Evolutionary conservation across 2,797 vertebrate species (phyloP).

Genomic region (Bradypodion pumilum): DNA sequence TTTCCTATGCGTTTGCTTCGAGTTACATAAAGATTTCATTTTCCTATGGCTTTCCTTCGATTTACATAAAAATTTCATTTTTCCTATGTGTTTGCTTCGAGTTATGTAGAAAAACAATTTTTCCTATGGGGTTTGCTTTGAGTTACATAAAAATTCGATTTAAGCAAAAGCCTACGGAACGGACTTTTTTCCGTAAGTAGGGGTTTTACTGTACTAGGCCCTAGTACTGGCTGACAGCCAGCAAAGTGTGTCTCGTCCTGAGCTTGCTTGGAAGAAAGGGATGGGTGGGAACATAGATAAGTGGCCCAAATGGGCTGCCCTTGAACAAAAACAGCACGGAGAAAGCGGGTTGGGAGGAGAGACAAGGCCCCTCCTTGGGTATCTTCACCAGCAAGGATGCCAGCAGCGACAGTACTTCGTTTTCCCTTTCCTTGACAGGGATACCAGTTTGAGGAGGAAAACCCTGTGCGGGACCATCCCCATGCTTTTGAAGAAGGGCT

Average conservation of each 20-base stretch:
- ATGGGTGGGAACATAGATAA: background rate
- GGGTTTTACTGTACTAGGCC: too few relatives aligned
- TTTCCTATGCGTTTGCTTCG: too few relatives aligned
- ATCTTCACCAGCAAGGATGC: background rate
- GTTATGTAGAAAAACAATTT: too few relatives aligned
- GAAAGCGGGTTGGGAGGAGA: background rate
- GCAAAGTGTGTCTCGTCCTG: background rate
- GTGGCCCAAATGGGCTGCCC: background rate
- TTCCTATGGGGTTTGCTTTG: too few relatives aligned
- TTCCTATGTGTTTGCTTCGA: too few relatives aligned
- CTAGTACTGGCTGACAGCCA: background rate
- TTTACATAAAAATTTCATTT: too few relatives aligned
- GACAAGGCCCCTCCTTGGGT: background rate
- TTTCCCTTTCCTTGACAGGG: constrained; percentile 75
- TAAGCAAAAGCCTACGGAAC: too few relatives aligned
- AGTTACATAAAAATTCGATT: too few relatives aligned
- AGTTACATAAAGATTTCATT: too few relatives aligned
- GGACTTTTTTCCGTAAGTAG: too few relatives aligned
- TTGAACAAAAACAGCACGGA: background rate
- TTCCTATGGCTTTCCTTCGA: too few relatives aligned
- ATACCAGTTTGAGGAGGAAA: constrained; percentile 96
- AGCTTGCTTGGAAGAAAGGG: background rate
- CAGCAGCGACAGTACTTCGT: background rate
- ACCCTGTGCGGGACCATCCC: constrained; percentile 90
- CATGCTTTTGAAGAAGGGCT: constrained; percentile 92